These are phyloP conservation scores for Synanceia verrucosa DNA, from an alignment of 2,797 vertebrate genomes.

Conservation along the genomic window DNA sequence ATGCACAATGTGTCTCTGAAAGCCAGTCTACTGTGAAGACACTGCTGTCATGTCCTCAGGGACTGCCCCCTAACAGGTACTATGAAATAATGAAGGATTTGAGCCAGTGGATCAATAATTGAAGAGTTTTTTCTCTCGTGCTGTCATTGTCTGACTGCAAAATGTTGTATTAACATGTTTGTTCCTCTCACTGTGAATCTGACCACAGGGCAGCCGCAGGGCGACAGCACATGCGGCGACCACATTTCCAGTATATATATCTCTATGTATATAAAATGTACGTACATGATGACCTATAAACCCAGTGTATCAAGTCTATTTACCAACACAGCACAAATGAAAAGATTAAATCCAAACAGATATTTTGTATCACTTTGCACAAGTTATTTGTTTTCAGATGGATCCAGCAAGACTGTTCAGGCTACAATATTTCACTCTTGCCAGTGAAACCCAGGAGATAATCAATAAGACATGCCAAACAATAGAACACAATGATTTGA, in stretches of 20 bases:
- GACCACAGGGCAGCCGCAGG: slow-evolving; percentile 48
- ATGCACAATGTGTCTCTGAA: slow-evolving; percentile 50
- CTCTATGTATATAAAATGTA: not conserved
- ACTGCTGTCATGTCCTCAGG: slow-evolving; percentile 34
- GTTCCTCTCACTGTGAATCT: slow-evolving; percentile 32
- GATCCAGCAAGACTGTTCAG: slow-evolving; percentile 74
- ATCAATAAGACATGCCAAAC: slow-evolving; percentile 86
- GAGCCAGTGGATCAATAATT: slow-evolving; percentile 68
- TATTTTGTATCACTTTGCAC: slow-evolving; percentile 65
- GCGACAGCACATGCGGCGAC: slow-evolving; percentile 24
- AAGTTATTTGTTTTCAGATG: slow-evolving; percentile 77
- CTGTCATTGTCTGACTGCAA: slow-evolving; percentile 36
- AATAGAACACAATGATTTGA: slow-evolving; percentile 85
- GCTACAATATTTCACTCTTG: slow-evolving; percentile 78
- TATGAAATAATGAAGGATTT: slow-evolving; percentile 71
- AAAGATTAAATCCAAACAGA: slow-evolving; percentile 59
- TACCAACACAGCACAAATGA: slow-evolving; percentile 32
- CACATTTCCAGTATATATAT: slow-evolving; percentile 11
- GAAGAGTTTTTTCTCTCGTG: slow-evolving; percentile 33
- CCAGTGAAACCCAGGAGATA: slow-evolving; percentile 83
- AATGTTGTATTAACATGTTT: slow-evolving; percentile 61
- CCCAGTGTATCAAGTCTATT: slow-evolving; percentile 21
- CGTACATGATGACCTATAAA: slow-evolving; percentile 4
- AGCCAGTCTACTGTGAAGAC: slow-evolving; percentile 41
- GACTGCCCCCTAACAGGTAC: slow-evolving; percentile 50